A percentile compares a stretch with the other conserved stretches of the same genome.
Evolutionary conservation across 64 coral and sea anemone species (phyloP).

Genomic region (Acropora yongei): DNA sequence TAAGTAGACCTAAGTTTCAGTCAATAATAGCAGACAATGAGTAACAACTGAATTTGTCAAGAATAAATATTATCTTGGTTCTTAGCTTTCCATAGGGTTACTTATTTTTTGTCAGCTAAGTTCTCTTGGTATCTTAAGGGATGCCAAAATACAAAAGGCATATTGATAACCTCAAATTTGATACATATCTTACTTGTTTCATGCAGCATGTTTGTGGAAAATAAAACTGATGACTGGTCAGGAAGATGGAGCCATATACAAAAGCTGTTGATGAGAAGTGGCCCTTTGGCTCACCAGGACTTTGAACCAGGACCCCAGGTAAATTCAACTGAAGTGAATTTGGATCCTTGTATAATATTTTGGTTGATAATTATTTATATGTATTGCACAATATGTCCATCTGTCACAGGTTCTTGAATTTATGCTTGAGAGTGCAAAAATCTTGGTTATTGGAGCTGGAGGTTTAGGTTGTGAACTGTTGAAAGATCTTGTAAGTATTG

Average conservation of each 20-base stretch:
- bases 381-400: not conserved
- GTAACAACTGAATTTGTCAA: no score
- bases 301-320: slow-evolving; percentile 98
- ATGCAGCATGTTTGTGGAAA: slow-evolving; percentile 83
- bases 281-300: slow-evolving; percentile 91
- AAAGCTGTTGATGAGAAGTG: slow-evolving; percentile 79
- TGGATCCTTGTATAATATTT: not conserved
- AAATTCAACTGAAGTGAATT: not conserved
- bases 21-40: no score
- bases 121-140: no score
- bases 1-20: no score
- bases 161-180: not conserved
- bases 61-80: no score
- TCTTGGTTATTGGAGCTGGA: slow-evolving; percentile 96
- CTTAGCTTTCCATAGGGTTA: no score
- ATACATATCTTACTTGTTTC: not conserved
- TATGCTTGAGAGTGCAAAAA: slow-evolving; percentile 82
- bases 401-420: slow-evolving; percentile 86
- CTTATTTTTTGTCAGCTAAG: no score
- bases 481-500: slow-evolving; percentile 88
- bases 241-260: slow-evolving; percentile 96
- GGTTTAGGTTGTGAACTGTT: slow-evolving; percentile 98
- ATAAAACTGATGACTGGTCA: slow-evolving; percentile 63
- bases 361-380: not conserved
- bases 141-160: not conserved